A percentile compares a stretch with the other conserved stretches of the same genome.
These are phyloP conservation scores for Macropodus opercularis DNA, from an alignment of 2,797 vertebrate genomes.

Conservation along the genomic window DNA sequence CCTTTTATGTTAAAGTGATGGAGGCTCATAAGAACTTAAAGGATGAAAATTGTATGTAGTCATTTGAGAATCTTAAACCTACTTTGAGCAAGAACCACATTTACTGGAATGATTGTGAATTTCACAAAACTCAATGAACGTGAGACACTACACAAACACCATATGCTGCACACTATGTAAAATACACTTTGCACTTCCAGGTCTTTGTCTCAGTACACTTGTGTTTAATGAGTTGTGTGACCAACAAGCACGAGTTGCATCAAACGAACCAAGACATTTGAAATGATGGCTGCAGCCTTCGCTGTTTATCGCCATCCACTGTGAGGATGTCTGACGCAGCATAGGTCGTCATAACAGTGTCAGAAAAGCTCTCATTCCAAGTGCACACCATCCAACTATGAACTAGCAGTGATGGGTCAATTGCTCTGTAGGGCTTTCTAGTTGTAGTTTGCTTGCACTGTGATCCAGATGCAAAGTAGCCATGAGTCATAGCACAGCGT, in stretches of 20 bases:
- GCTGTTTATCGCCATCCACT: constrained; percentile 11
- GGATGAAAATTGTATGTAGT: constrained; percentile 14
- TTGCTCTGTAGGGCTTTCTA: constrained; percentile 49
- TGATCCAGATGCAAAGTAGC: constrained; percentile 19
- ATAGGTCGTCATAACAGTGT: constrained; percentile 43
- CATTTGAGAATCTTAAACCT: constrained; percentile 24
- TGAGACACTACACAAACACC: constrained; percentile 55
- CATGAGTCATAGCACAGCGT: constrained; percentile 4
- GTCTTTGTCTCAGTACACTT: constrained; percentile 16
- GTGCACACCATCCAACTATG: constrained; percentile 52
- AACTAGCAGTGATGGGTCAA: constrained; percentile 46
- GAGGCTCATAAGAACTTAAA: constrained; percentile 29
- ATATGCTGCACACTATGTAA: constrained; percentile 57
- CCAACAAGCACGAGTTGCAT: constrained; percentile 55
- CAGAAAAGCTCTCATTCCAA: constrained; percentile 40
- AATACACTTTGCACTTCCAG: constrained; percentile 49
- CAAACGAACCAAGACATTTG: background rate
- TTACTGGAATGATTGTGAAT: constrained; percentile 46
- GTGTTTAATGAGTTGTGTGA: constrained; percentile 53
- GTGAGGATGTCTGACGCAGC: constrained; percentile 19
- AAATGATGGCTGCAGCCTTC: constrained; percentile 3
- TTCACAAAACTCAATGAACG: constrained; percentile 58
- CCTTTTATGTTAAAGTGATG: constrained; percentile 1
- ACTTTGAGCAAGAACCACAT: constrained; percentile 12
- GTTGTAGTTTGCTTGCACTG: constrained; percentile 26